Base-by-base conservation (phyloP, 2,113 vertebrate species). In the Cygnus buccinator region DNA sequence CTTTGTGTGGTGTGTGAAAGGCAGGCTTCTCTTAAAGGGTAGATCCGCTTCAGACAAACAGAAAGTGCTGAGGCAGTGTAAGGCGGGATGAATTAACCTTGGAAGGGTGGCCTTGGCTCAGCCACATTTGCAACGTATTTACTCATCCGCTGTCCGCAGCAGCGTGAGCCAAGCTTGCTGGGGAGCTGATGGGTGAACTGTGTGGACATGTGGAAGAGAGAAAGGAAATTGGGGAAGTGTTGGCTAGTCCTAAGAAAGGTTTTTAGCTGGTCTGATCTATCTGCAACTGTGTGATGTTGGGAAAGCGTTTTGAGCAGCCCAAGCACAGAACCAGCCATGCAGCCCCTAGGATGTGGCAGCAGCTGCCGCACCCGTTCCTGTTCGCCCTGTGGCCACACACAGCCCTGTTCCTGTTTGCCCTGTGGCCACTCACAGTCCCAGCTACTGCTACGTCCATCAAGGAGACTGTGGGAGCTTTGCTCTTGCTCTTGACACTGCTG, bases 311-410 rank as follows among this genome's bases (percentile, higher is more conserved):
- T 11, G 75, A 71, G n/a, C 26, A 11, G 6, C 23, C 52, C 2
- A 1, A 41, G 43, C 61, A 22, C 37, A 25, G 39, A 33, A 10
- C 63, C 11, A 2, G 9, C 0, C 13, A 63, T 2, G 13, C 54
- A 11, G 92, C 84, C 84, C 66, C 26, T 16, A 66, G 18, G 2
- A 41, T 75, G 90, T 39, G 66, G 70, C 82, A 90, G 93, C 37
- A 1, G 5, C 46, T 54, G 6, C 94, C 75, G 6, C 94, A 29
- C 91, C 95, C 91, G 88, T 91, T 93, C 94, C 88, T 76, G 85
- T 76, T 89, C 0, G 3, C 58, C 58, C 46, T 13, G 68, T 35
- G 89, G 68, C 89, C 10, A 1, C 9, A 1, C 61, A 66, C 84
- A n/a, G 73, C 65, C 17, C 46, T 44, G 70, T 93, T 93, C 92